Evolutionary conservation across 2,113 vertebrate genomes (phyloP).

Genomic region (Nicator chloris): DNA sequence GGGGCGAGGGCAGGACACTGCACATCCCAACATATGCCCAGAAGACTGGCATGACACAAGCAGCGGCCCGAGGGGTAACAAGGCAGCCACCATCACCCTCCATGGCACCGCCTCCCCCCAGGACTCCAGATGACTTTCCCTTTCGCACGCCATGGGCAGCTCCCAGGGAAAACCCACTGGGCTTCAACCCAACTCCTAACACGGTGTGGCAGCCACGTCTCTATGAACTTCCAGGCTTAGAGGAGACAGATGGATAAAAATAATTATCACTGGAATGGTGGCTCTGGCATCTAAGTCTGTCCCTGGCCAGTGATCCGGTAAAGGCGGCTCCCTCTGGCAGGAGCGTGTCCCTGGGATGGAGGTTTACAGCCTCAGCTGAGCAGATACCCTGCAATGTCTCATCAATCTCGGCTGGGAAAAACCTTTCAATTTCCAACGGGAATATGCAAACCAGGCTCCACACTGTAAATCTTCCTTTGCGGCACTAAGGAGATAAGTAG

Average conservation of each 20-base stretch:
- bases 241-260: background rate
- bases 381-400: constrained; percentile 4
- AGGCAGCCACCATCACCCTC: background rate
- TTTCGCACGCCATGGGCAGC: background rate
- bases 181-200: background rate
- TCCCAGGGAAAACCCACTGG: background rate
- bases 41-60: background rate
- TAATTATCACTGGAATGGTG: background rate
- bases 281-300: background rate
- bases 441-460: constrained; percentile 71
- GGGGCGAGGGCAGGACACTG: fast-evolving
- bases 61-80: fast-evolving
- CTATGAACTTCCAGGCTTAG: background rate
- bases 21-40: fast-evolving
- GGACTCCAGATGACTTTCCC: fast-evolving
- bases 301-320: background rate
- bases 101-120: fast-evolving
- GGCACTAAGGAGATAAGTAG: constrained; percentile 77
- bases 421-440: constrained; percentile 56
- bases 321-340: background rate
- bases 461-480: constrained; percentile 72
- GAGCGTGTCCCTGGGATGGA: background rate
- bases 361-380: background rate
- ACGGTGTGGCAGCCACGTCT: background rate
- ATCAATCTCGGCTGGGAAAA: constrained; percentile 64